These are phyloP conservation scores for Pelecanoides urinatrix DNA, from an alignment of 2,113 vertebrate genomes.

Conservation along the genomic window DNA sequence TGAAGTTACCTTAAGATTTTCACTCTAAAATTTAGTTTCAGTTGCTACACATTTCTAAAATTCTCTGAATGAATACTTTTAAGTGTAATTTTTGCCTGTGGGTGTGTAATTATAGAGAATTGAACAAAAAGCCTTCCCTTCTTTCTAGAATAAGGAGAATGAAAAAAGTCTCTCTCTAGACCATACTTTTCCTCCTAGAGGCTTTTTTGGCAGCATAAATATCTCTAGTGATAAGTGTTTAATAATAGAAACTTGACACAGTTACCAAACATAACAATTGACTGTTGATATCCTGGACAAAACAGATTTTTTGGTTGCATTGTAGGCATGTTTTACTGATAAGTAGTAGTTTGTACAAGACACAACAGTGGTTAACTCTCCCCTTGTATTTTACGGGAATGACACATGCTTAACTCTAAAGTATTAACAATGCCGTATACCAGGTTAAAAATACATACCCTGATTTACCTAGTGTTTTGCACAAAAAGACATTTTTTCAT, in stretches of 20 bases:
- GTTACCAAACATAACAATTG: background rate
- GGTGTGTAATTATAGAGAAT: background rate
- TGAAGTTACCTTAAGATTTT: constrained; percentile 1
- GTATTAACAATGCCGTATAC: background rate
- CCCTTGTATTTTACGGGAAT: background rate
- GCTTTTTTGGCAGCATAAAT: background rate
- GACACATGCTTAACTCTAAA: background rate
- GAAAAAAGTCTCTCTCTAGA: background rate
- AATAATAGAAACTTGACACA: background rate
- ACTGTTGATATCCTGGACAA: background rate
- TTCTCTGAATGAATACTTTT: background rate
- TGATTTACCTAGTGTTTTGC: background rate
- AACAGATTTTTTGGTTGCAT: background rate
- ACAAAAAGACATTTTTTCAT: background rate
- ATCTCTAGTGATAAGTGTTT: background rate
- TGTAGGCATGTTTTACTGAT: background rate
- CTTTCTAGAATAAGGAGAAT: background rate
- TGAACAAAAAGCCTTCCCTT: background rate
- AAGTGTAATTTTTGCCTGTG: background rate
- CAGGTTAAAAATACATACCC: background rate
- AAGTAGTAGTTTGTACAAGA: background rate
- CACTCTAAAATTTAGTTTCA: background rate
- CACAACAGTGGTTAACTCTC: background rate
- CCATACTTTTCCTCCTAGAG: background rate
- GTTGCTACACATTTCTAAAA: background rate